Percentiles rank a stretch among this genome's conserved stretches.
Evolutionary conservation across 2,113 vertebrate genomes (phyloP).

Genomic region (Tachycineta bicolor): DNA sequence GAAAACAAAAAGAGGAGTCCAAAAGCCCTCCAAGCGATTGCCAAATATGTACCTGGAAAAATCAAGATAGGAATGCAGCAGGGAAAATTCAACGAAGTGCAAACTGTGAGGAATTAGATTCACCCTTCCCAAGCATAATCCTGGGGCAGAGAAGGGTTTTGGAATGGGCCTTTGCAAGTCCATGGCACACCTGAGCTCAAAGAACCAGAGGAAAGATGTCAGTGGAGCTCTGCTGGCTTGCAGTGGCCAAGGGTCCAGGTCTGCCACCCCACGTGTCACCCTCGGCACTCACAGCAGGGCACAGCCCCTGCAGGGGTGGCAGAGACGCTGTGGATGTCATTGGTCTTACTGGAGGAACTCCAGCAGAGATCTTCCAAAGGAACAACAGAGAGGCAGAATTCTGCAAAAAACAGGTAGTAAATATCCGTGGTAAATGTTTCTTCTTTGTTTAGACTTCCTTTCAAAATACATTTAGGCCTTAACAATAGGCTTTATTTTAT

Average conservation of each 20-base stretch:
- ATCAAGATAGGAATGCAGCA: not conserved
- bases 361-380: not conserved
- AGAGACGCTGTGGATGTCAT: not conserved
- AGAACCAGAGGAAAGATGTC: not conserved
- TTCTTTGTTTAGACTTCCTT: slow-evolving; percentile 5
- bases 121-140: not conserved
- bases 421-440: not conserved
- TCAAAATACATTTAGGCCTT: not conserved
- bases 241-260: not conserved
- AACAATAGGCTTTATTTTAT: slow-evolving; percentile 23
- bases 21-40: not conserved
- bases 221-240: not conserved
- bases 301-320: accelerated
- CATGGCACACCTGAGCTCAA: not conserved
- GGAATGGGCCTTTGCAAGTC: not conserved
- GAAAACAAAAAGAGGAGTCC: not conserved
- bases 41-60: not conserved
- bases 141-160: not conserved
- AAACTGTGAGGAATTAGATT: not conserved
- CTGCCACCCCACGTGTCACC: not conserved
- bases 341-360: not conserved
- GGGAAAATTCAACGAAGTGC: not conserved
- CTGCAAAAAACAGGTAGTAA: not conserved
- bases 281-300: not conserved
- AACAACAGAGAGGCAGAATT: not conserved